A percentile compares a stretch with the other conserved stretches of the same genome.
phyloP scores from a whole-genome alignment of 2,888 invertebrate species.

The Hypomecis punctinalis region DNA sequence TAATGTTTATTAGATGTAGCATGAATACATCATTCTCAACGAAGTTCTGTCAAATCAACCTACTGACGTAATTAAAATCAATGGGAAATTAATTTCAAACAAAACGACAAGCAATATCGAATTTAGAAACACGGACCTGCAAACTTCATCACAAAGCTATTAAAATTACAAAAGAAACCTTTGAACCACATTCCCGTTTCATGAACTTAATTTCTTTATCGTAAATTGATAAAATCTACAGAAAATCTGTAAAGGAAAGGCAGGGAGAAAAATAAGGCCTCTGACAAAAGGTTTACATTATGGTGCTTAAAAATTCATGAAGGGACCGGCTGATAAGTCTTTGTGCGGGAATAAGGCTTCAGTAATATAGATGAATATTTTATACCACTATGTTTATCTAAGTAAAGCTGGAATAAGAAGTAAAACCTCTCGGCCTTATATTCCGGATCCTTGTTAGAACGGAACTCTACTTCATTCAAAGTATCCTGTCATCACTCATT shows the following conservation, averaged over 20 bases:
- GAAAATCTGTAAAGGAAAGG: slow-evolving; percentile 5
- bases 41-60: no score
- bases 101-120: not conserved
- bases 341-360: slow-evolving; percentile 15
- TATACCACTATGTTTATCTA: slow-evolving; percentile 19
- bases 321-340: slow-evolving; percentile 21
- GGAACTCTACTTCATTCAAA: not conserved
- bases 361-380: slow-evolving; percentile 24
- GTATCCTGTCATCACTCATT: not conserved
- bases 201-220: slow-evolving; percentile 17
- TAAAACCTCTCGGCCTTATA: slow-evolving; percentile 1
- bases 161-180: slow-evolving; percentile 16
- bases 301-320: slow-evolving; percentile 17
- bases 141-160: not conserved
- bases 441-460: not conserved
- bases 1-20: no score
- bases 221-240: slow-evolving; percentile 23
- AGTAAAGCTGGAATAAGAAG: slow-evolving; percentile 18
- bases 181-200: slow-evolving; percentile 12
- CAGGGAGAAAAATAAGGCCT: slow-evolving; percentile 10
- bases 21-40: no score
- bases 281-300: slow-evolving; percentile 22
- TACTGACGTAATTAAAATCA: not conserved
- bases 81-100: not conserved
- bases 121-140: no score